A percentile compares a stretch with the other conserved stretches of the same genome.
Conservation (phyloP, 2,888 invertebrate species). For the Dexiosoma caninum region DNA sequence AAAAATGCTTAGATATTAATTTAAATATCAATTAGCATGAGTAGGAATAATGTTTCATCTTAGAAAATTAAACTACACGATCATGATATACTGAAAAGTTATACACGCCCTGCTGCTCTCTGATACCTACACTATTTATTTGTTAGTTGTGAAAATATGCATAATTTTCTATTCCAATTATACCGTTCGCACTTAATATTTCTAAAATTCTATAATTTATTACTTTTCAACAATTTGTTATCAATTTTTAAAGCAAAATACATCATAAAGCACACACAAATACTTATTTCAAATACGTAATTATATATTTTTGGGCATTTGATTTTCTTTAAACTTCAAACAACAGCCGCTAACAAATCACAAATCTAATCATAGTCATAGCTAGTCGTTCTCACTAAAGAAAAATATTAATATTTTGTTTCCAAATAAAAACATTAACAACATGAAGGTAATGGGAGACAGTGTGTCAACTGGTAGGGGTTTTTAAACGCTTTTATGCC, state of each 20-base stretch:
- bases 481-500: background rate
- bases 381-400: background rate
- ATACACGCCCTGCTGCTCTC: too few relatives aligned
- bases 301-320: background rate
- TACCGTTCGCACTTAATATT: background rate
- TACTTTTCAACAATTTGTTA: constrained; percentile 7
- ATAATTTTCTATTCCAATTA: background rate
- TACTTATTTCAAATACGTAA: background rate
- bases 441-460: background rate
- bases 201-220: background rate
- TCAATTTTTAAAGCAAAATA: background rate
- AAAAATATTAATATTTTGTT: constrained; percentile 44
- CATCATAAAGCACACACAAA: background rate
- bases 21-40: too few relatives aligned
- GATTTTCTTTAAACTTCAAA: constrained; percentile 23
- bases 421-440: constrained; percentile 26
- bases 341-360: constrained; percentile 39
- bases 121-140: background rate
- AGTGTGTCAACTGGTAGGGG: constrained; percentile 8
- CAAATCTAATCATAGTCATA: constrained; percentile 41
- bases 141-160: background rate
- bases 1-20: too few relatives aligned
- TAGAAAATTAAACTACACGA: too few relatives aligned
- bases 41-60: too few relatives aligned
- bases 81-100: too few relatives aligned